These are phyloP conservation scores for Myrmecophaga tridactyla DNA, from an alignment of 2,113 vertebrate genomes.

Conservation along the genomic window DNA sequence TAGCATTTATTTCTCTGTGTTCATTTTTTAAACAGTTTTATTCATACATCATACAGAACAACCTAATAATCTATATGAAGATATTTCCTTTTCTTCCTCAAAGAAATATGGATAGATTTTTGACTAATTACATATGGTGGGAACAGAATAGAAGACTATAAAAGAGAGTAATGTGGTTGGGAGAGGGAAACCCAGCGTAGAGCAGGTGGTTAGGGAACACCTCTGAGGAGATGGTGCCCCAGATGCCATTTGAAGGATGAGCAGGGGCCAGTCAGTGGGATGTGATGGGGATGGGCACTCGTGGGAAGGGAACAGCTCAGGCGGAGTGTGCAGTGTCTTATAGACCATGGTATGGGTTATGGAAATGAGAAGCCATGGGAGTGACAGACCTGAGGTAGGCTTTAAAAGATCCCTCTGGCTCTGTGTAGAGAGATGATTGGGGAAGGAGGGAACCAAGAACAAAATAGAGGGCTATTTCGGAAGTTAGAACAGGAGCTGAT, in stretches of 20 bases:
- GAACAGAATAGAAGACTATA: background rate
- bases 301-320: background rate
- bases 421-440: background rate
- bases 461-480: background rate
- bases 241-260: background rate
- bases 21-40: too few species aligned
- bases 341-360: background rate
- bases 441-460: background rate
- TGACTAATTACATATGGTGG: background rate
- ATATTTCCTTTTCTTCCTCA: too few species aligned
- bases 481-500: background rate
- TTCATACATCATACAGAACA: too few species aligned
- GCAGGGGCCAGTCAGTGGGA: background rate
- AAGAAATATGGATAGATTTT: too few species aligned
- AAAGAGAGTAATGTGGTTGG: background rate
- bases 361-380: background rate
- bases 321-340: fast-evolving
- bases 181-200: background rate
- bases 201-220: background rate
- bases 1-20: too few species aligned
- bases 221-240: background rate
- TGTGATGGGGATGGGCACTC: background rate
- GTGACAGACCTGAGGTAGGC: background rate
- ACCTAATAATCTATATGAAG: too few species aligned
- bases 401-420: background rate